Evolutionary conservation across 2,113 vertebrate genomes (phyloP).

Genomic region (Psammodynastes pulverulentus): DNA sequence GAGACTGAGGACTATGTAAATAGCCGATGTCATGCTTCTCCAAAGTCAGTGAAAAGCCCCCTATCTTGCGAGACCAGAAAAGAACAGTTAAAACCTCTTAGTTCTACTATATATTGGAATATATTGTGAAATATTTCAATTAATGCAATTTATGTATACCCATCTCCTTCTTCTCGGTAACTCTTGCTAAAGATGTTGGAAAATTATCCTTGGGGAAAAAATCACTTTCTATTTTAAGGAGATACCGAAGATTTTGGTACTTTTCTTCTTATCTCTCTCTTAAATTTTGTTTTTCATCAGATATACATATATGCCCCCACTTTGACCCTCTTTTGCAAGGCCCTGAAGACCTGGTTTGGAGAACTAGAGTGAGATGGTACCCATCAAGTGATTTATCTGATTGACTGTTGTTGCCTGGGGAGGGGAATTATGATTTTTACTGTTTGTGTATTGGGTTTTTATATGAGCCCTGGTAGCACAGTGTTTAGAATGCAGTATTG

Average conservation of each 20-base stretch:
- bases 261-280: background rate
- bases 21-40: background rate
- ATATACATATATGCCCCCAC: background rate
- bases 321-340: background rate
- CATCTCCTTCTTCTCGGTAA: background rate
- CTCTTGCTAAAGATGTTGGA: background rate
- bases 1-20: background rate
- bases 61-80: background rate
- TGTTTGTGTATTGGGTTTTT: background rate
- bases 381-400: background rate
- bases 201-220: background rate
- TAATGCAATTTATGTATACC: background rate
- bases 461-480: background rate
- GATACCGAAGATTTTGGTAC: background rate
- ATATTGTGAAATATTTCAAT: background rate
- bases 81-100: background rate
- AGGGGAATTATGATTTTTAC: background rate
- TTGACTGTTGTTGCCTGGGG: background rate
- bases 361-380: background rate
- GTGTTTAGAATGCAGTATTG: background rate
- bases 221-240: background rate
- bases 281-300: background rate
- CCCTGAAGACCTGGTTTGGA: background rate
- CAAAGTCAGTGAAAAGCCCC: background rate
- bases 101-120: background rate